Evolutionary conservation across 2,888 invertebrate species (phyloP), one percentile per base, ranked within the genome.

Genomic region (Neelides folsomi): DNA sequence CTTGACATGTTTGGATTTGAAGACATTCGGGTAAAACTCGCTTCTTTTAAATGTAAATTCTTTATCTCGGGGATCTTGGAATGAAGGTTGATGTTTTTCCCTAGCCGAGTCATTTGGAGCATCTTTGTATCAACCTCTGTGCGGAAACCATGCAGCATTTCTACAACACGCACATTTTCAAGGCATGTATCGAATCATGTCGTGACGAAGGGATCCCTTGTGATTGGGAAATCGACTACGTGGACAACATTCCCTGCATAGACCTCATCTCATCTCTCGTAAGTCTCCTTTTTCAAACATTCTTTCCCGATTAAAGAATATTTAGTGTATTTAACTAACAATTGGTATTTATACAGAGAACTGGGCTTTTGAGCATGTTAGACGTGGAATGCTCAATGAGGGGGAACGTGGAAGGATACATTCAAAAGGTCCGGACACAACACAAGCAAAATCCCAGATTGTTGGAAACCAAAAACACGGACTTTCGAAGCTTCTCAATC

Each of bases 141-240:
- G 90, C 93, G 0, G 94, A 94, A 74, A 92, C 92, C 35, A 89
- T 94, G 88, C 93, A 94, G 71, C 93, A 93, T 72, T 93, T 92
- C 72, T 94, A 93, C 76, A 94, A 92, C 72, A 93, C 92, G 49
- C 92, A 93, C 72, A 89, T 93, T 65, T 93, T 94, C 73, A 92
- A 92, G 71, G 86, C 88, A 18, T 84, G 87, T 62, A 85, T 88
- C 59, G 92, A 93, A 73, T 88, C 92, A 49, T 90, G 92, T 67
- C 78, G 88, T 57, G 93, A 93, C 70, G 92, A 93, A 74, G 89
- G 89, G 47, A 89, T 93, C 64, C 77, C 81, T 49, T 85, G 84
- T 69, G 88, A 89, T 67, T 82, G 88, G 20, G 88, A 90, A 70
- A 85, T 92, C 53, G 88, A 88, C 70, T 93, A 92, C 73, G 87